Percentiles rank a stretch among this genome's conserved stretches.
phyloP scores from a whole-genome alignment of 2,888 invertebrate species.

The Stenodera caucasica region DNA sequence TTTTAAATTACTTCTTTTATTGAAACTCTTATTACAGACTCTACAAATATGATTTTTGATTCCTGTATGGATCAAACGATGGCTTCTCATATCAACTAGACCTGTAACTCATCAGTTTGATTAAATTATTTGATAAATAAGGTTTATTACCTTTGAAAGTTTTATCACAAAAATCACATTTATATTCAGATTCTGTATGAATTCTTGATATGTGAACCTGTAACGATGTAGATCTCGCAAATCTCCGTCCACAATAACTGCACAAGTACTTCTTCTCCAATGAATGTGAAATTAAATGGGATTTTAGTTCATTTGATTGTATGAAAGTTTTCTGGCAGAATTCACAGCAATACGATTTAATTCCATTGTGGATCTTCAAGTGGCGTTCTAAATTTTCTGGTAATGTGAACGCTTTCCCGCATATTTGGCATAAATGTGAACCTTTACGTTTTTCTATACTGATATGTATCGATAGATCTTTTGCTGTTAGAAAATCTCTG shows the following conservation, averaged over 20 bases:
- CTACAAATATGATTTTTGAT: constrained; percentile 18
- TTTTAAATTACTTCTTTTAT: constrained; percentile 21
- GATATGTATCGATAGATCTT: constrained; percentile 20
- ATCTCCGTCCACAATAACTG: constrained; percentile 17
- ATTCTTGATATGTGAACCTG: constrained; percentile 14
- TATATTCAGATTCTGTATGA: neutral
- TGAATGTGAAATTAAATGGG: constrained; percentile 18
- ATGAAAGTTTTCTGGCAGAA: constrained; percentile 21
- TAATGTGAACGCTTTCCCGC: constrained; percentile 26
- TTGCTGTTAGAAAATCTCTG: constrained; percentile 11
- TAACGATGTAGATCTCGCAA: constrained; percentile 10
- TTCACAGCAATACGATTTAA: constrained; percentile 17
- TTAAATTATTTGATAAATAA: neutral
- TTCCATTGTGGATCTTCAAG: constrained; percentile 21
- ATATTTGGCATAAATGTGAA: constrained; percentile 25
- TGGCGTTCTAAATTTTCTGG: constrained; percentile 24
- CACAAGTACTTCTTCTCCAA: constrained; percentile 17
- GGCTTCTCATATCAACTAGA: constrained; percentile 18
- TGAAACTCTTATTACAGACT: constrained; percentile 18
- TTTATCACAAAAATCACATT: constrained; percentile 13
- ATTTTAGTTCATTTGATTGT: constrained; percentile 25
- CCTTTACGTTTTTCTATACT: constrained; percentile 24
- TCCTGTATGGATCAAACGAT: constrained; percentile 15
- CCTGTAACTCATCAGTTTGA: constrained; percentile 3
- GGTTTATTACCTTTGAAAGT: constrained; percentile 10